Evolutionary conservation across 2,113 vertebrate genomes (phyloP), one percentile per base, ranked within the genome.

Genomic region (Lutjanus erythropterus): DNA sequence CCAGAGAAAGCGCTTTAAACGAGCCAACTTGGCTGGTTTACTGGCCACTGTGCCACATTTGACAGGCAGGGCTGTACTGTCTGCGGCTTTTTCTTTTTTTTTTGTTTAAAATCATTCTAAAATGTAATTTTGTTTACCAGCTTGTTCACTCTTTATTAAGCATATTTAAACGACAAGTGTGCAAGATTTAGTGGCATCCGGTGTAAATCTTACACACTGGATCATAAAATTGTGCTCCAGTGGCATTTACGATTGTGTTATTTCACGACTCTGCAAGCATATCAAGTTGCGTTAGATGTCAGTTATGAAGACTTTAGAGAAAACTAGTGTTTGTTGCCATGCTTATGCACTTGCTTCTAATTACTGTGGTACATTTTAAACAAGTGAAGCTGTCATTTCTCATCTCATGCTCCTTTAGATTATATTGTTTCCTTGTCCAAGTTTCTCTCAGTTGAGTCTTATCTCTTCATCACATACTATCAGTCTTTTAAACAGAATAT

Each of bases 1-100:
- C 69, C 0, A 27, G 76, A 67, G 80, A 75, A 70, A 70, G 50
- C 0, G 60, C 29, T 84, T 70, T 35, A 61, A 74, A 66, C 19
- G 25, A 70, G 60, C 25, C 58, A 71, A n/a, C 44, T 27, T 49
- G 25, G 52, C 61, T 19, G 31, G 35, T 83, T 82, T 70, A 46
- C 44, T 53, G 44, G 52, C 25, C 4, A 1, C 41, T 58, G 78
- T 44, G 61, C 23, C 55, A 66, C 12, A 53, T 65, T 19, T 66
- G 59, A 68, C 46, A 25, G 35, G 25, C 10, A 19, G n/a, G 46
- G 39, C 33, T 33, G 2, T 19, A 41, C 9, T 39, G 9, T 23
- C 2, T 5, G 9, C 35, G 9, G 18, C 19, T 5, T 64, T 41
- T 52, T 0, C 39, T n/a, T n/a, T n/a, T n/a, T n/a, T n/a, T 6